phyloP scores from a whole-genome alignment of 2,113 vertebrate species.

The Anhinga rufa region DNA sequence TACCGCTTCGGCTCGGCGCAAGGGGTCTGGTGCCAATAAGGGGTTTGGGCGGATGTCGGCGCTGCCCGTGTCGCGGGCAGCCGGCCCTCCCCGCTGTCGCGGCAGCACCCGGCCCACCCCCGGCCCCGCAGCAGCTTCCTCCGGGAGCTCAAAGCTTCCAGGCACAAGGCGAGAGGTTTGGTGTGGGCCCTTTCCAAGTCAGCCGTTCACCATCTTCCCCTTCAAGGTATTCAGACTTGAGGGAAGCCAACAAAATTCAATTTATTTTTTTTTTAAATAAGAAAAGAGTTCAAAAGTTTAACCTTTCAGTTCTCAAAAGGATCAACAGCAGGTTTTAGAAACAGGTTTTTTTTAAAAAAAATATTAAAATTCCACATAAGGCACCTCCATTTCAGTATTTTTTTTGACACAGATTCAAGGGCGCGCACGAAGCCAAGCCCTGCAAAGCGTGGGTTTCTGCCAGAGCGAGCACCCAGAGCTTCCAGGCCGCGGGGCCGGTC shows the following conservation, averaged over 20 bases:
- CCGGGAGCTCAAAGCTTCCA: neutral
- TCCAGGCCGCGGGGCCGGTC: rapidly evolving
- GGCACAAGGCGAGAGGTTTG: rapidly evolving
- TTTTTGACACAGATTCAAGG: neutral
- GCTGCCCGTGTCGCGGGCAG: rapidly evolving
- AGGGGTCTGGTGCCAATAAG: neutral
- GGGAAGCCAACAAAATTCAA: neutral
- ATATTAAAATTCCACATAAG: neutral
- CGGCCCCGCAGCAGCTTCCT: neutral
- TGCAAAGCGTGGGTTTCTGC: neutral
- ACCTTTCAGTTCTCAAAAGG: neutral
- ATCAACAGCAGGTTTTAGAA: neutral
- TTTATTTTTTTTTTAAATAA: neutral
- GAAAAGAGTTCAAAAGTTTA: neutral
- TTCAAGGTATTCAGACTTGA: neutral
- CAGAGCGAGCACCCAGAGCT: neutral
- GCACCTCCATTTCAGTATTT: neutral
- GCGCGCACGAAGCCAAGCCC: neutral
- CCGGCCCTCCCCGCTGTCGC: neutral
- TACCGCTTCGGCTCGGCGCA: rapidly evolving
- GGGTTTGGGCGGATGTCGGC: too few relatives aligned
- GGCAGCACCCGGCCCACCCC: neutral
- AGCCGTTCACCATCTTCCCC: neutral
- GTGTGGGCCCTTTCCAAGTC: rapidly evolving
- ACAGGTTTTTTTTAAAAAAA: neutral